Base-by-base conservation (phyloP, 2,797 vertebrate genomes). In the Gadopsis marmoratus region DNA sequence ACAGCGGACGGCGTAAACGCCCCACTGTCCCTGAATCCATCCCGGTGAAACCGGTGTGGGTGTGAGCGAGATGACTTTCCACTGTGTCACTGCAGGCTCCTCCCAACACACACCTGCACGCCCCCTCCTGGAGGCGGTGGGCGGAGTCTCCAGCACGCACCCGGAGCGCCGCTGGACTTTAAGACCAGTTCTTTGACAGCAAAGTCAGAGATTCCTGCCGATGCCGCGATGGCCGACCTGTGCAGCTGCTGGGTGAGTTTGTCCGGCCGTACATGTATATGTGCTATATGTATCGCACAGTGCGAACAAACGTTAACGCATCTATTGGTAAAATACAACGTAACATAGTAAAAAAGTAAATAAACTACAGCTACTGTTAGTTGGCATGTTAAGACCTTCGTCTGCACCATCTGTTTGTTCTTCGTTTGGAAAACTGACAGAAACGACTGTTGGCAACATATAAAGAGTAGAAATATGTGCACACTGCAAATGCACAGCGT, bases 81-180 rank as follows among this genome's bases (percentile, higher is more conserved):
- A 75, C 69, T 86, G 81, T 90, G 89, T 89, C 85, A 90, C 79
- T n/a, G 2, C 4, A 6, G 47, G 63, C 83, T 48, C 59, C 54
- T 74, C 66, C 58, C 13, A 45, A 13, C 31, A 73, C 67, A 74
- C 76, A 79, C 71, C 47, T 80, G 70, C 73, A 31, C 78, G 33
- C 82, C 4, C 85, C 11, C 75, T 16, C 26, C 19, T 58, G 47
- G 2, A 43, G 5, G 41, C 33, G 0, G 68, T 85, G 89, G 93
- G 92, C 10, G 93, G 91, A 65, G 90, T 61, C 23, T 76, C n/a
- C 61, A 51, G 87, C 73, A 76, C 84, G 78, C 87, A 81, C 81
- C 10, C 63, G 48, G 75, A 88, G 80, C 47, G 0, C 17, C 16
- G 3, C 55, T 14, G 75, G 76, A 79, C 7, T 26, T 12, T 0